A percentile compares a stretch with the other conserved stretches of the same genome.
phyloP scores from a whole-genome alignment of 2,797 vertebrate genomes.

The Babyrousa celebensis region DNA sequence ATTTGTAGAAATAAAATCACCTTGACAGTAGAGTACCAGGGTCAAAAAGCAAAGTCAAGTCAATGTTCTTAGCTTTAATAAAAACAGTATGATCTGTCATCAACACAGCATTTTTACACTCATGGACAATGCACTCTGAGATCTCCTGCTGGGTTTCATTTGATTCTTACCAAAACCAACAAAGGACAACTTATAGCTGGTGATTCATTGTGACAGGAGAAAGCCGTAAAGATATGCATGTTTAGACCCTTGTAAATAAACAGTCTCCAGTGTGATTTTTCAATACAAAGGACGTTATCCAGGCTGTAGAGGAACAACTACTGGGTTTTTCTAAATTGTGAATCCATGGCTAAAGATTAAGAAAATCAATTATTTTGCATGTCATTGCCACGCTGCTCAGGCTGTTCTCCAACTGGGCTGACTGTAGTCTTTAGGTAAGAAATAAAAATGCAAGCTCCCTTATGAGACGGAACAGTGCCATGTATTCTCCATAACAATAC shows the following conservation, averaged over 20 bases:
- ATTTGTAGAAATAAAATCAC: slow-evolving; percentile 98
- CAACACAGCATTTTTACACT: slow-evolving; percentile 93
- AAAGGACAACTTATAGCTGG: slow-evolving; percentile 91
- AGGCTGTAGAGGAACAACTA: slow-evolving; percentile 65
- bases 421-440: slow-evolving; percentile 59
- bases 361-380: slow-evolving; percentile 70
- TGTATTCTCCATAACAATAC: slow-evolving; percentile 82
- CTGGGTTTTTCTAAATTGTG: slow-evolving; percentile 34
- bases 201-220: slow-evolving; percentile 93
- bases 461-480: slow-evolving; percentile 73
- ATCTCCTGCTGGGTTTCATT: slow-evolving; percentile 95
- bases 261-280: slow-evolving; percentile 83
- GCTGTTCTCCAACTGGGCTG: slow-evolving; percentile 63
- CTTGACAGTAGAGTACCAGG: slow-evolving; percentile 95
- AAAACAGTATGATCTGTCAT: slow-evolving; percentile 97
- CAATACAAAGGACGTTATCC: slow-evolving; percentile 75
- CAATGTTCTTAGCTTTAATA: slow-evolving; percentile 96
- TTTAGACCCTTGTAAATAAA: slow-evolving; percentile 91
- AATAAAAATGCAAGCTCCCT: slow-evolving; percentile 81
- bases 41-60: slow-evolving; percentile 96
- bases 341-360: slow-evolving; percentile 78
- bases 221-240: slow-evolving; percentile 91
- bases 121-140: slow-evolving; percentile 92
- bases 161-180: slow-evolving; percentile 94
- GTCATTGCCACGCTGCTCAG: slow-evolving; percentile 66